Evolutionary conservation across 2,797 vertebrate genomes (phyloP).

Genomic region (Peromyscus nudipes): DNA sequence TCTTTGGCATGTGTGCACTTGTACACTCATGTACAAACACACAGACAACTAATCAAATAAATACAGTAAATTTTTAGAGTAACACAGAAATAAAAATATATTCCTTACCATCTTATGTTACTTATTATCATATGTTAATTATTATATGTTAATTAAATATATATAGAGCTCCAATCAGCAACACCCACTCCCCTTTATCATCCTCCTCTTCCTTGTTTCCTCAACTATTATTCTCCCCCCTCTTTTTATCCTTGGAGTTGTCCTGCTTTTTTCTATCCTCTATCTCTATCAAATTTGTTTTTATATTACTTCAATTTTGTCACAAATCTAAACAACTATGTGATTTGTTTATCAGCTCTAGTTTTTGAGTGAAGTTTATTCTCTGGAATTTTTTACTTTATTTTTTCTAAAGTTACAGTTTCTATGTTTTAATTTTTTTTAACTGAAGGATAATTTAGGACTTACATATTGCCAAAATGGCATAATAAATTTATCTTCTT

Average conservation of each 20-base stretch:
- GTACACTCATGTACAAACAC: neutral
- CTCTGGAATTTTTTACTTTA: neutral
- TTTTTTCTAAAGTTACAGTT: neutral
- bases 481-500: neutral
- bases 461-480: neutral
- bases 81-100: neutral
- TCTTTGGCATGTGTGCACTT: neutral
- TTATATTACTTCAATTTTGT: neutral
- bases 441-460: neutral
- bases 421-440: neutral
- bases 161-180: neutral
- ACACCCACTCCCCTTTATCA: accelerated
- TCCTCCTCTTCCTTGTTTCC: neutral
- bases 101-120: neutral
- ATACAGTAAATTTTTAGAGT: neutral
- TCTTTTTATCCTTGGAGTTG: neutral
- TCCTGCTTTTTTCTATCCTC: neutral
- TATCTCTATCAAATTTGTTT: neutral
- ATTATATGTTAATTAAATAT: neutral
- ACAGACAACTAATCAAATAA: neutral
- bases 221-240: neutral
- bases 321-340: neutral
- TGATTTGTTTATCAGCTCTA: neutral
- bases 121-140: neutral
- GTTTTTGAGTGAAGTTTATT: neutral